Conservation (phyloP, 2,888 invertebrate genomes). For the Glaucopsyche alexis region DNA sequence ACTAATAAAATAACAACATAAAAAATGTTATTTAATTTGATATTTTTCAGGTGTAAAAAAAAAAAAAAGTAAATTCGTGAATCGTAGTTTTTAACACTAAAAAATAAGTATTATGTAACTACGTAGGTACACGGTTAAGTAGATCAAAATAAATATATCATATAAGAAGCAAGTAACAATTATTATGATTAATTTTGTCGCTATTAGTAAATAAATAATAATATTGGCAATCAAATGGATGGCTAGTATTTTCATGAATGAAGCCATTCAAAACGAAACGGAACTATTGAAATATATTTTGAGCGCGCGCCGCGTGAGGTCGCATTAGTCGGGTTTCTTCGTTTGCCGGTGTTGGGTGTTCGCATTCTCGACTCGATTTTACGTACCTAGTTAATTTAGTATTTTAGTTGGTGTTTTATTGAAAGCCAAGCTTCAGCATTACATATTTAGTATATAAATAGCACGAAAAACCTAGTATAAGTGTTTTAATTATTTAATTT, state of each 20-base stretch:
- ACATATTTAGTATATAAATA: slow-evolving; percentile 22
- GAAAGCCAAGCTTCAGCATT: slow-evolving; percentile 22
- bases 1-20: too few species aligned
- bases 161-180: too few species aligned
- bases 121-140: too few species aligned
- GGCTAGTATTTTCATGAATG: slow-evolving; percentile 30
- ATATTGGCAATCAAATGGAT: background rate
- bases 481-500: slow-evolving; percentile 11
- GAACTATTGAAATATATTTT: slow-evolving; percentile 50
- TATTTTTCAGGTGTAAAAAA: too few species aligned
- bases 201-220: too few species aligned
- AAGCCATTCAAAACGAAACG: slow-evolving; percentile 34
- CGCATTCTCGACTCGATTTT: slow-evolving; percentile 60
- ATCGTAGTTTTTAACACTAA: too few species aligned
- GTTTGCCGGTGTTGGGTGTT: slow-evolving; percentile 64
- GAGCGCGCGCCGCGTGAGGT: slow-evolving; percentile 55
- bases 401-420: slow-evolving; percentile 42
- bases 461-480: background rate
- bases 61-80: too few species aligned
- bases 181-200: too few species aligned
- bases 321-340: slow-evolving; percentile 74
- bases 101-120: too few species aligned
- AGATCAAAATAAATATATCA: too few species aligned
- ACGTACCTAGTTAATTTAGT: slow-evolving; percentile 63
- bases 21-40: too few species aligned